Percentiles rank a stretch among this genome's conserved stretches.
phyloP scores from a whole-genome alignment of 2,888 invertebrate species.

The Neoitamus cyanurus region DNA sequence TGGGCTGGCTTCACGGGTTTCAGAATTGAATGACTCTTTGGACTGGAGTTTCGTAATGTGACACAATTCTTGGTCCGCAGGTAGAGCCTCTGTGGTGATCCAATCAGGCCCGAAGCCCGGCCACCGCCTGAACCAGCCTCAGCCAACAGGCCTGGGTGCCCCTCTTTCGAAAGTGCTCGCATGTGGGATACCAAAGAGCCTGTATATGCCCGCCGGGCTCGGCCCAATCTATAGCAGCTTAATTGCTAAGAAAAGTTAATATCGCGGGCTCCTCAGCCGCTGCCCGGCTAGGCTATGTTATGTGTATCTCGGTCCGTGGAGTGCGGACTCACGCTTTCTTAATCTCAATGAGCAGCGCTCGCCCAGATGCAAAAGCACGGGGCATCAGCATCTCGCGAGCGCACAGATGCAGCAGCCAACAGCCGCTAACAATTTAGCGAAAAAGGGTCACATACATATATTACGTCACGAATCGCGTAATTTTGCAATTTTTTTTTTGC shows the following conservation, averaged over 20 bases:
- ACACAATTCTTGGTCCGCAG: slow-evolving; percentile 32
- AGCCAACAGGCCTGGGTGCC: neutral
- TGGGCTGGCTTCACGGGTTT: slow-evolving; percentile 22
- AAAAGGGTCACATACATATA: slow-evolving; percentile 33
- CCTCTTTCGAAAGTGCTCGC: slow-evolving; percentile 39
- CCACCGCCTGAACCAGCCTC: slow-evolving; percentile 19
- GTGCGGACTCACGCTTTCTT: slow-evolving; percentile 38
- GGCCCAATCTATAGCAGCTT: neutral
- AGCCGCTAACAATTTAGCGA: slow-evolving; percentile 16
- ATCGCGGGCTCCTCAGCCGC: neutral
- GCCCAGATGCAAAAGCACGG: neutral
- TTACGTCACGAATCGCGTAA: slow-evolving; percentile 25
- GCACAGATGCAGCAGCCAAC: neutral
- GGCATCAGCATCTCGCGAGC: neutral
- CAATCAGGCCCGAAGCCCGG: slow-evolving; percentile 24
- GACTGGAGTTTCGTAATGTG: slow-evolving; percentile 28
- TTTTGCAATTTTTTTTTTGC: slow-evolving; percentile 15
- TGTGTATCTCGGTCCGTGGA: neutral
- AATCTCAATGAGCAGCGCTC: slow-evolving; percentile 9
- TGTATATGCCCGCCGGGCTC: neutral
- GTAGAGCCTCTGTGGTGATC: slow-evolving; percentile 22
- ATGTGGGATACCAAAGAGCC: slow-evolving; percentile 38
- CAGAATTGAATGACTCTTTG: slow-evolving; percentile 34
- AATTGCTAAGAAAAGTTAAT: slow-evolving; percentile 25
- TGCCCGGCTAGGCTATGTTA: neutral